phyloP scores from a whole-genome alignment of 2,113 vertebrate species.

The Micromys minutus region DNA sequence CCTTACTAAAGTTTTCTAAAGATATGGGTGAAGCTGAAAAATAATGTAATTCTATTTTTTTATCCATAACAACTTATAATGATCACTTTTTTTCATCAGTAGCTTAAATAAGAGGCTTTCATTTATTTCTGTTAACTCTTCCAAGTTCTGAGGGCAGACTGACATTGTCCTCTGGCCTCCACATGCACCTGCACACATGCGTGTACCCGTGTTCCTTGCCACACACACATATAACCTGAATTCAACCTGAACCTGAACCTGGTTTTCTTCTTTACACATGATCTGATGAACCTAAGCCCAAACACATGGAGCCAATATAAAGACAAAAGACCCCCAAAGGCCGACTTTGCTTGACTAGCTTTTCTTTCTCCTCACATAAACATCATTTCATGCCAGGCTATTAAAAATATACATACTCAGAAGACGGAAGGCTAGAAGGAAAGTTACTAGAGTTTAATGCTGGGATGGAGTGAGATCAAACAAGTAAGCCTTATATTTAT shows the following conservation, averaged over 20 bases:
- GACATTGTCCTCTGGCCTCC: not conserved
- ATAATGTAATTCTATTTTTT: constrained; percentile 13
- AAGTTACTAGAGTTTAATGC: not conserved
- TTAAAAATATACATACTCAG: not conserved
- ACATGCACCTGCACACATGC: not conserved
- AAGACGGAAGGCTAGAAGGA: not conserved
- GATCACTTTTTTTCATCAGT: not conserved
- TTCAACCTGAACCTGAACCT: not conserved
- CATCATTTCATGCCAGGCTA: not conserved
- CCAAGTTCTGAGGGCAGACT: not conserved
- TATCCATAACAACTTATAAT: constrained; percentile 31
- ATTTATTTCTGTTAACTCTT: constrained; percentile 11
- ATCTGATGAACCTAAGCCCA: not conserved
- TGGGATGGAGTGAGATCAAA: not conserved
- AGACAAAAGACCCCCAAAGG: not conserved
- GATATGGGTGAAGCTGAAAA: not conserved
- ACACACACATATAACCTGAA: not conserved
- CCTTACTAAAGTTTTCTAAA: constrained; percentile 14
- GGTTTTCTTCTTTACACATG: not conserved
- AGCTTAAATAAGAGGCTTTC: constrained; percentile 17
- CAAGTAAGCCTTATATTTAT: constrained; percentile 23
- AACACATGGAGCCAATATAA: not conserved
- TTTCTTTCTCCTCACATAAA: constrained; percentile 5
- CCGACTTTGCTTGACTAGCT: not conserved
- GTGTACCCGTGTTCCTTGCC: too few relatives aligned